Base-by-base conservation (phyloP, 1,140 invertebrate species). In the Zaprionus vittiger region DNA sequence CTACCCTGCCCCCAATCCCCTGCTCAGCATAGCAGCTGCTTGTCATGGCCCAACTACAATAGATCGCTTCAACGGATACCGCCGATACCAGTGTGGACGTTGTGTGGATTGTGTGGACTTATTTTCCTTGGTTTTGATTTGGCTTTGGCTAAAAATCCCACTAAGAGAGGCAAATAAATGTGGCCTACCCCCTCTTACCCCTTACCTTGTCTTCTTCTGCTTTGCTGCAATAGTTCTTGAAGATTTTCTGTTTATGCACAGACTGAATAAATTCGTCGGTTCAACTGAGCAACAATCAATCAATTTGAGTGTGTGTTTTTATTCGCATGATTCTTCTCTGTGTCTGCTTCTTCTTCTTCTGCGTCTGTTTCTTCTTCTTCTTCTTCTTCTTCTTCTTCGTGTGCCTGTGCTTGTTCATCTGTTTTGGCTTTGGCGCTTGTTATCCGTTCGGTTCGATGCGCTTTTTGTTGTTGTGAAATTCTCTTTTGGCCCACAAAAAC, bases 11-110 rank as follows among this genome's bases (percentile, higher is more conserved):
- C 37, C 14, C 37, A 1, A 14, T 15, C 5, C 12, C 0, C 37
- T n/a, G 17, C 14, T 2, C 31, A 15, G 31, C n/a, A 49, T 41
- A 61, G 57, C 71, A 73, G 65, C 65, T 61, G 71, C 56, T 17
- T 68, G 71, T 61, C 64, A 73, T 47, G 56, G 64, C 71, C 54
- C 56, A 55, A 47, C 63, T 67, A 74, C 49, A 63, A 64, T 71
- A 71, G 67, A 75, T 71, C 73, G 67, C 67, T 64, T 63, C 54
- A 63, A 54, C 54, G 65, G 56, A 61, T 61, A 73, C 44, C 64
- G 52, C 9, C 31, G 31, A 31, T 31, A 31, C 31, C 31, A 9
- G 31, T 49, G 37, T 38, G 37, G 37, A 38, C 37, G 37, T 38
- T 38, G 41, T 47, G 41, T 56, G 41, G 44, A 60, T 34, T 60